phyloP scores from a whole-genome alignment of 2,113 vertebrate species.

The Heterotis niloticus region DNA sequence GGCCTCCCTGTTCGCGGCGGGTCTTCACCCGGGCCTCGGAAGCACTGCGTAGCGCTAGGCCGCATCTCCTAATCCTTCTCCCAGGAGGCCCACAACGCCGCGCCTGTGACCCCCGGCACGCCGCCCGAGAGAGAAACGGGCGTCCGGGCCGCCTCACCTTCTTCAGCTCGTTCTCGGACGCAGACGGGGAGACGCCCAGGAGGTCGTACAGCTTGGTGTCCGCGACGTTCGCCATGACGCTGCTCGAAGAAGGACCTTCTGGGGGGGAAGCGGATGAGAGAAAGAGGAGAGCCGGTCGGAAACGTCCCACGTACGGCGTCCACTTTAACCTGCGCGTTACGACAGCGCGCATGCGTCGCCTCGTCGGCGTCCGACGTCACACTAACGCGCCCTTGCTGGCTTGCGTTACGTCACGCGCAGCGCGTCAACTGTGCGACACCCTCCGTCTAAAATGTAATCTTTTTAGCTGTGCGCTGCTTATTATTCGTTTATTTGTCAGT shows the following conservation, averaged over 20 bases:
- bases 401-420: slow-evolving; percentile 2
- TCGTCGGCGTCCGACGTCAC: background rate
- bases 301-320: slow-evolving; percentile 29
- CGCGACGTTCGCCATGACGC: slow-evolving; percentile 82
- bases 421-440: background rate
- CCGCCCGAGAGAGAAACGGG: background rate
- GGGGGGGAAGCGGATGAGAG: slow-evolving; percentile 40
- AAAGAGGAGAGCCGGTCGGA: slow-evolving; percentile 29
- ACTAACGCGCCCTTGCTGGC: too few relatives aligned
- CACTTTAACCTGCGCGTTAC: slow-evolving; percentile 32
- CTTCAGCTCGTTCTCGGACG: slow-evolving; percentile 89
- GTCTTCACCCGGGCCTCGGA: too few relatives aligned
- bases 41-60: too few relatives aligned
- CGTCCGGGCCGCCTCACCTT: slow-evolving; percentile 65
- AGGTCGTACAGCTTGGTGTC: slow-evolving; percentile 94
- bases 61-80: background rate
- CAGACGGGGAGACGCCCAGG: slow-evolving; percentile 83
- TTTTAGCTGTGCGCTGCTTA: too few relatives aligned
- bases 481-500: too few relatives aligned
- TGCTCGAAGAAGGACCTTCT: slow-evolving; percentile 53
- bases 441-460: too few relatives aligned
- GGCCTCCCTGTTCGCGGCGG: too few relatives aligned
- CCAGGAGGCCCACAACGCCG: background rate
- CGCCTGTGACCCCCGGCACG: background rate
- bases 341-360: too few relatives aligned